phyloP scores from a whole-genome alignment of 2,888 invertebrate genomes.

The Mesorhabditis belari region DNA sequence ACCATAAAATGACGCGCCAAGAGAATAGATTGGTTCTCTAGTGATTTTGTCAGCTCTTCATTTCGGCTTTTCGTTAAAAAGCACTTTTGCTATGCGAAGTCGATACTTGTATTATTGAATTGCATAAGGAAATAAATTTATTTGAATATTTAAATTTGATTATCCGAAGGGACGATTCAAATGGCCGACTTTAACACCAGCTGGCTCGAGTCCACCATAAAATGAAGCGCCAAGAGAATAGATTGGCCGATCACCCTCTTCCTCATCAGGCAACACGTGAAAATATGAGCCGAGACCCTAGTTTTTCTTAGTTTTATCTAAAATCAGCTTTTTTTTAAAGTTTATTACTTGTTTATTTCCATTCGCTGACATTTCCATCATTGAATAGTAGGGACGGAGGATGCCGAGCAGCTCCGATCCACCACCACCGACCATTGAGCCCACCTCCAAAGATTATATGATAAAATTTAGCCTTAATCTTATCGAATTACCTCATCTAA shows the following conservation, averaged over 20 bases:
- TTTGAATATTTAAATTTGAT: constrained; percentile 2
- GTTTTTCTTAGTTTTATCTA: neutral
- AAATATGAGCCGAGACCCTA: constrained; percentile 45
- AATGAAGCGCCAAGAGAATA: constrained; percentile 42
- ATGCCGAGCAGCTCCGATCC: constrained; percentile 38
- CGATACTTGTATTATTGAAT: constrained; percentile 23
- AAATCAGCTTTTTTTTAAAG: neutral
- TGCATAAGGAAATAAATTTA: neutral
- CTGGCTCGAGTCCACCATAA: constrained; percentile 44
- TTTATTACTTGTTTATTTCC: constrained; percentile 36
- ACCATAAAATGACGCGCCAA: too few relatives aligned
- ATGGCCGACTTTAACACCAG: constrained; percentile 41
- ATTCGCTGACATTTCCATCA: constrained; percentile 47
- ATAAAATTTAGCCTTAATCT: neutral
- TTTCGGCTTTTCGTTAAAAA: constrained; percentile 33
- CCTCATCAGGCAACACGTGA: constrained; percentile 43
- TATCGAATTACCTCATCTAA: constrained; percentile 29
- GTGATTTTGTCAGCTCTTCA: constrained; percentile 22
- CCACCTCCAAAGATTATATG: constrained; percentile 14
- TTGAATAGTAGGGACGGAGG: constrained; percentile 44
- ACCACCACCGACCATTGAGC: constrained; percentile 39
- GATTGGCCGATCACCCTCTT: constrained; percentile 41
- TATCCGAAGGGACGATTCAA: constrained; percentile 37
- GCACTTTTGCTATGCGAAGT: constrained; percentile 27
- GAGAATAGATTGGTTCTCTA: constrained; percentile 9